Evolutionary conservation across 2,888 invertebrate species (phyloP).

Genomic region (Chymomyza fuscimana): DNA sequence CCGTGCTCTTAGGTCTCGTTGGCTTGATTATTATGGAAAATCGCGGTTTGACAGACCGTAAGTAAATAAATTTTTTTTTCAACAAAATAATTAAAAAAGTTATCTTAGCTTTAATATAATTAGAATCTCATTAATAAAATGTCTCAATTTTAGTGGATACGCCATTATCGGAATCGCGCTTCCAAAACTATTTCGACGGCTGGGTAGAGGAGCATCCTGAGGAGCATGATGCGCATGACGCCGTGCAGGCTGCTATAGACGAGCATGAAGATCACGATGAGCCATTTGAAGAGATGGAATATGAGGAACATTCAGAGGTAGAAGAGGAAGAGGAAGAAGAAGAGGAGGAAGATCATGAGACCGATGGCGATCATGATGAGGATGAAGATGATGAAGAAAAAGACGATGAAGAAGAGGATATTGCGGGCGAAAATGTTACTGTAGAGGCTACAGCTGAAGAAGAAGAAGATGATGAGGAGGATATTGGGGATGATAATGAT

Average conservation of each 20-base stretch:
- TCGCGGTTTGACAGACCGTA: slow-evolving; percentile 88
- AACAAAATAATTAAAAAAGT: not conserved
- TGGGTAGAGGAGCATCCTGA: slow-evolving; percentile 83
- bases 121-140: too few species aligned
- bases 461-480: slow-evolving; percentile 78
- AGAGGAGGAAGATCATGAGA: slow-evolving; percentile 64
- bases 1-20: slow-evolving; percentile 86
- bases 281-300: slow-evolving; percentile 67
- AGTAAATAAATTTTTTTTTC: slow-evolving; percentile 78
- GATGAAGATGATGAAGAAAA: slow-evolving; percentile 68
- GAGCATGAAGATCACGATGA: slow-evolving; percentile 61
- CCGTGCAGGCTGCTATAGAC: slow-evolving; percentile 70
- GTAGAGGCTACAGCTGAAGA: slow-evolving; percentile 53
- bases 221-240: slow-evolving; percentile 74
- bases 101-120: too few species aligned
- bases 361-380: slow-evolving; percentile 69
- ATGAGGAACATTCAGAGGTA: slow-evolving; percentile 65
- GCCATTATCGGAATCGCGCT: slow-evolving; percentile 84
- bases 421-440: slow-evolving; percentile 65
- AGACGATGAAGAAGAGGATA: slow-evolving; percentile 67
- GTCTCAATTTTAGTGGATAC: slow-evolving; percentile 81
- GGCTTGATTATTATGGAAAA: slow-evolving; percentile 90
- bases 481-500: slow-evolving; percentile 52
- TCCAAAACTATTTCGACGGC: slow-evolving; percentile 88
- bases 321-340: slow-evolving; percentile 58